Base-by-base conservation (phyloP, 2,888 invertebrate species). In the Lepidonotus clava region DNA sequence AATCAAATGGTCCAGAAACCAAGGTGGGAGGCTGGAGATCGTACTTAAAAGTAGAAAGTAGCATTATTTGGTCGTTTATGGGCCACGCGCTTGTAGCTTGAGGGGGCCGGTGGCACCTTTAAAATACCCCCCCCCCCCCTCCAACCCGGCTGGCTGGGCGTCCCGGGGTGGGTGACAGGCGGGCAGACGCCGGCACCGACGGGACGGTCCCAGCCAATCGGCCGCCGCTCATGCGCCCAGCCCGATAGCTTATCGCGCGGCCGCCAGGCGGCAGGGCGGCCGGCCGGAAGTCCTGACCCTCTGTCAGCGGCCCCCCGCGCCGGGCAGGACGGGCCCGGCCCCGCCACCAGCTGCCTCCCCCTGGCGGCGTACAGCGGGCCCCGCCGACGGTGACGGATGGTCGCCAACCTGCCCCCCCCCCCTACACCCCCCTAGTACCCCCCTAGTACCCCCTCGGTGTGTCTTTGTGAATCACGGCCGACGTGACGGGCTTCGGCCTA, bases 121-220 rank as follows among this genome's bases (percentile, higher is more conserved):
- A n/a, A n/a, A n/a, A n/a, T n/a, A n/a, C n/a, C n/a, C n/a, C n/a
- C n/a, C n/a, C n/a, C n/a, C n/a, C n/a, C n/a, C n/a, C n/a, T n/a
- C n/a, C n/a, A n/a, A n/a, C n/a, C n/a, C n/a, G n/a, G n/a, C n/a
- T n/a, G n/a, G n/a, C n/a, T n/a, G n/a, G n/a, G n/a, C n/a, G n/a
- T n/a, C n/a, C n/a, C 56, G 18, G 18, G 56, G 56, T 18, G 56
- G 56, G 56, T 18, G 24, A n/a, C 56, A n/a, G 24, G 56, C 24
- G 5, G 56, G 56, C 14, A n/a, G 24, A 56, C 5, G 71, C 8
- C 11, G 34, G 32, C 38, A 32, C 71, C 4, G 71, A 77, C 77
- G 77, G 77, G 77, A 77, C 77, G 24, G 77, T 77, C 77, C 77
- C 77, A 77, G 77, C 8, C 77, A 77, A 77, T 77, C 77, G 77